Evolutionary conservation across 2,113 vertebrate genomes (phyloP).

Genomic region (Cyanistes caeruleus): DNA sequence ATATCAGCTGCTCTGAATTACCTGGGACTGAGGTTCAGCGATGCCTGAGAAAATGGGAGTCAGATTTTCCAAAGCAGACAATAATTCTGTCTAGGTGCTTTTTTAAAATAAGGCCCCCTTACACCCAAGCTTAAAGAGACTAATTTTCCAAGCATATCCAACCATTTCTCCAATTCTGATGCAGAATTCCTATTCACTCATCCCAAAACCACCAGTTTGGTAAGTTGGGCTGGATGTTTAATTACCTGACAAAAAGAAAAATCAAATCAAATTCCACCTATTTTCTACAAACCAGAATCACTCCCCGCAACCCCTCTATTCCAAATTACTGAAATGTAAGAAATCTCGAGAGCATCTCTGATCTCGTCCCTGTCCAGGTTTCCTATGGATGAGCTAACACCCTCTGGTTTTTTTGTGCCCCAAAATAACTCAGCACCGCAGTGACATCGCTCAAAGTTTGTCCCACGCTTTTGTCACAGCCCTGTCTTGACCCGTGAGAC

Average conservation of each 20-base stretch:
- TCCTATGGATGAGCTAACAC: background rate
- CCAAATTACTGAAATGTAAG: background rate
- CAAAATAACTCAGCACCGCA: background rate
- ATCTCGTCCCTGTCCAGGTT: background rate
- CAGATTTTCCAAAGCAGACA: background rate
- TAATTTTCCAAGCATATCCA: background rate
- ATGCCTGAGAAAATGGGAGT: background rate
- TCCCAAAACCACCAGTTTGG: accelerated
- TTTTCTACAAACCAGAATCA: background rate
- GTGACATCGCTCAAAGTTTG: background rate
- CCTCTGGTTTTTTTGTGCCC: accelerated
- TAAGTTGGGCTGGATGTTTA: background rate
- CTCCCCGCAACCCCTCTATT: background rate
- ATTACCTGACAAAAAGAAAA: background rate
- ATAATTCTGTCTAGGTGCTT: background rate
- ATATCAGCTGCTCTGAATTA: background rate
- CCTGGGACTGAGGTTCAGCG: background rate
- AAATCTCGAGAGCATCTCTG: background rate
- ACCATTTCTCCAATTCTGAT: background rate
- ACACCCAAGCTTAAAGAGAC: background rate
- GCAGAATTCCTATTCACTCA: background rate
- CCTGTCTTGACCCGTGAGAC: accelerated
- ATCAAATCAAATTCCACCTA: background rate
- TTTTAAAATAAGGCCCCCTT: background rate
- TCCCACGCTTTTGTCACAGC: background rate